Evolutionary conservation across 2,113 vertebrate genomes (phyloP).

Genomic region (Galemys pyrenaicus): DNA sequence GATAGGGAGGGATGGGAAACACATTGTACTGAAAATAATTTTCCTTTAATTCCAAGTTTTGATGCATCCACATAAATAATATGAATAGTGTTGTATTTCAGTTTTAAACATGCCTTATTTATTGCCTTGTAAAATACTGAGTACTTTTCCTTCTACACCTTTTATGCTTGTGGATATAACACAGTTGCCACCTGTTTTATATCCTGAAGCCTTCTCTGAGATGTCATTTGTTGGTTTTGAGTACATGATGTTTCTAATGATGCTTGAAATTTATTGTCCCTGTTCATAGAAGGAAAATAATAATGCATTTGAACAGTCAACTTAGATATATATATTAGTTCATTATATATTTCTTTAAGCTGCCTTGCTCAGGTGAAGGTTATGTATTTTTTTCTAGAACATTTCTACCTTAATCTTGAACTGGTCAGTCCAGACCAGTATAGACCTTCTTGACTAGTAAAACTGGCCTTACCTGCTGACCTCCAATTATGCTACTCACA

Average conservation of each 20-base stretch:
- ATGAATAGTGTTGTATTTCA: background rate
- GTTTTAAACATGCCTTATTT: background rate
- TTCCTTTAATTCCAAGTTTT: background rate
- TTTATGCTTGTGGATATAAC: background rate
- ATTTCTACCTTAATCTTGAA: background rate
- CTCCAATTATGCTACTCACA: background rate
- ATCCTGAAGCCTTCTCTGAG: background rate
- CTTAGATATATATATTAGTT: background rate
- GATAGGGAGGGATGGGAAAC: background rate
- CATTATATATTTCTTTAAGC: background rate
- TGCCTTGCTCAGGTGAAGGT: background rate
- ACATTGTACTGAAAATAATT: background rate
- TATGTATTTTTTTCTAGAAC: background rate
- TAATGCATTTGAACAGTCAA: background rate
- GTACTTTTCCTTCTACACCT: background rate
- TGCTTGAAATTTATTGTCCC: conserved; percentile 13
- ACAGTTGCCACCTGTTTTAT: background rate
- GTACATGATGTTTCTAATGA: background rate
- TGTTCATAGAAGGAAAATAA: background rate
- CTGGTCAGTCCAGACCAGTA: background rate
- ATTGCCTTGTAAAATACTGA: background rate
- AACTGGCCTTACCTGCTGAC: accelerated
- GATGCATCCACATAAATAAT: background rate
- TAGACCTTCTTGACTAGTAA: background rate
- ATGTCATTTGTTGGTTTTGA: background rate